Evolutionary conservation across 2,888 invertebrate species (phyloP).

Genomic region (Meteorus colon): DNA sequence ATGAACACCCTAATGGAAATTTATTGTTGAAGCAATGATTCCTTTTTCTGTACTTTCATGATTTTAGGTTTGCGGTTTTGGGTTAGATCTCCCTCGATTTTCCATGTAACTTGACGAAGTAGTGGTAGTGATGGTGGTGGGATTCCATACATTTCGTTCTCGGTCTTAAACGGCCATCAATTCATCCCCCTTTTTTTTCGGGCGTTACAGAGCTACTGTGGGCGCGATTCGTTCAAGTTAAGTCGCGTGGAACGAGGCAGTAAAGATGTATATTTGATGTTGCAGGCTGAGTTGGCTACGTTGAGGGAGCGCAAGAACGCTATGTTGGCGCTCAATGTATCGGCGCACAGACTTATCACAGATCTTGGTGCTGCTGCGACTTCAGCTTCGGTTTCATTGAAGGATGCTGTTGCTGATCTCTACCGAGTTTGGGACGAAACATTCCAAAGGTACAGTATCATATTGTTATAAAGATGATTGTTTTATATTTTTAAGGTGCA

Average conservation of each 20-base stretch:
- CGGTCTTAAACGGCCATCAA: slow-evolving; percentile 51
- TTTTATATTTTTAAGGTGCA: background rate
- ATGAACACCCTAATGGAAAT: background rate
- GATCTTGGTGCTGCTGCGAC: slow-evolving; percentile 75
- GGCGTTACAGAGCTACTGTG: slow-evolving; percentile 5
- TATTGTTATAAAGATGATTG: slow-evolving; percentile 2
- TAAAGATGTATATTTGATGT: slow-evolving; percentile 67
- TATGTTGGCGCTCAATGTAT: slow-evolving; percentile 78
- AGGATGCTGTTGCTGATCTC: slow-evolving; percentile 80
- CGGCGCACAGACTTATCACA: slow-evolving; percentile 76
- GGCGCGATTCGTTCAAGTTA: slow-evolving; percentile 68
- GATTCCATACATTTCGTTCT: slow-evolving; percentile 31
- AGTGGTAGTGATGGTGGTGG: slow-evolving; percentile 10
- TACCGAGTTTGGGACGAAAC: slow-evolving; percentile 83
- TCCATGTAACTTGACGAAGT: slow-evolving; percentile 22
- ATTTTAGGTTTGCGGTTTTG: slow-evolving; percentile 29
- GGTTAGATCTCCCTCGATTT: slow-evolving; percentile 38
- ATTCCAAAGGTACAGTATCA: slow-evolving; percentile 78
- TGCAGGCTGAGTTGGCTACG: slow-evolving; percentile 79
- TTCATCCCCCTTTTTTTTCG: slow-evolving; percentile 35
- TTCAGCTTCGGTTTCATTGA: slow-evolving; percentile 75
- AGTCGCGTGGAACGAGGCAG: slow-evolving; percentile 52
- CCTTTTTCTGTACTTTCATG: background rate
- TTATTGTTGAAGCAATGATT: slow-evolving; percentile 14
- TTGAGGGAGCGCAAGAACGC: slow-evolving; percentile 76